Conservation (phyloP, 2,888 invertebrate species). For the Theretra japonica region DNA sequence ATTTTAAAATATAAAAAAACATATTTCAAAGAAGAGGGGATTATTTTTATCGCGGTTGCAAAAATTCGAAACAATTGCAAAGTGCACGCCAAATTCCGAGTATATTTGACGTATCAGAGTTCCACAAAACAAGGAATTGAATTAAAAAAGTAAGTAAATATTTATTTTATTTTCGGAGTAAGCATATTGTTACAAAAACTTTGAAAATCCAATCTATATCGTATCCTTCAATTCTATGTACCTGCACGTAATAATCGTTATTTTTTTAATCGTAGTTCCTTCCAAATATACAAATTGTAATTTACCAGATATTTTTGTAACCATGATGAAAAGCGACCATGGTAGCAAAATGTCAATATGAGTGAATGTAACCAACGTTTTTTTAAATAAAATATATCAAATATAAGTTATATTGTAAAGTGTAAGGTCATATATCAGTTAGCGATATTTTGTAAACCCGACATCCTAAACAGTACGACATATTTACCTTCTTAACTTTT, state of each 20-base stretch:
- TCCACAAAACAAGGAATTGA: conserved; percentile 5
- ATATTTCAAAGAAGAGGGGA: neutral
- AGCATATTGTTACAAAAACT: conserved; percentile 15
- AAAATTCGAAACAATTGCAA: neutral
- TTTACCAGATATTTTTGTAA: neutral
- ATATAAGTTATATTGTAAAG: neutral
- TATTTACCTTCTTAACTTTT: no score
- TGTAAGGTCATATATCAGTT: neutral
- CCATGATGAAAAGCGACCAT: neutral
- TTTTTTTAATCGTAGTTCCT: conserved; percentile 12
- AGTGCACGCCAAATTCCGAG: neutral
- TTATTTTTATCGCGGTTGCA: neutral
- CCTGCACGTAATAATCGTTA: conserved; percentile 4
- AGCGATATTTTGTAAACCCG: conserved; percentile 1
- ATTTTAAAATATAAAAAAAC: neutral
- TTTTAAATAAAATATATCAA: neutral
- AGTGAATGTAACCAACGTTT: neutral
- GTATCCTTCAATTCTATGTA: neutral
- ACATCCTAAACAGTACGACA: neutral
- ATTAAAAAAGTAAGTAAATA: neutral
- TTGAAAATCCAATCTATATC: neutral
- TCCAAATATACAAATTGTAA: conserved; percentile 8
- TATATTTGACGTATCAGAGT: neutral
- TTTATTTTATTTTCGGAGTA: neutral
- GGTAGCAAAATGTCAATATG: neutral